These are phyloP conservation scores for Eurystomus gularis DNA, from an alignment of 2,113 vertebrate genomes.

Conservation along the genomic window DNA sequence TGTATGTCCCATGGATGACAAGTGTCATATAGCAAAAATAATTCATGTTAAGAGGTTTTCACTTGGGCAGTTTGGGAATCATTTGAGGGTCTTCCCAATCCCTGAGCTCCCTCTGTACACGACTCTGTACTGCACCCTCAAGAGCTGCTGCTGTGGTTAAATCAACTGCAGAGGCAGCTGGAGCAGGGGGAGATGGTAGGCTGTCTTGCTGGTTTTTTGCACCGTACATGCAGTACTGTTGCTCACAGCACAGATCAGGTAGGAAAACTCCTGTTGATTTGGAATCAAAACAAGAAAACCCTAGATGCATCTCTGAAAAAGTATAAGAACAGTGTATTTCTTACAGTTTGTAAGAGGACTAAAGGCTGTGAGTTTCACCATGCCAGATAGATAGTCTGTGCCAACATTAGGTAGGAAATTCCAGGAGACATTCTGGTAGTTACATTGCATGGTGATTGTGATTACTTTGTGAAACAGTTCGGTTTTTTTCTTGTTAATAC, in stretches of 20 bases:
- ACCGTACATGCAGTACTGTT: not conserved
- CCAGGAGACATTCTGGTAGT: not conserved
- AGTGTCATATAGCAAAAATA: not conserved
- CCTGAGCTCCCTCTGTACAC: not conserved
- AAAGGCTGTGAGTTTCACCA: not conserved
- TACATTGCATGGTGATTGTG: not conserved
- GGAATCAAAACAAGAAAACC: not conserved
- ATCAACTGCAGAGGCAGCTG: not conserved
- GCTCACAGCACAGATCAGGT: not conserved
- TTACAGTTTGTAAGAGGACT: not conserved
- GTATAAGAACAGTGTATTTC: not conserved
- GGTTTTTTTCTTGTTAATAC: not conserved
- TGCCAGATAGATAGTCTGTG: not conserved
- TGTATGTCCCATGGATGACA: not conserved
- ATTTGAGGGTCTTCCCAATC: not conserved
- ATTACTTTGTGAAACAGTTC: not conserved
- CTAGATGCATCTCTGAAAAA: not conserved
- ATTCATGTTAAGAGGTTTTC: not conserved
- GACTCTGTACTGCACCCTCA: not conserved
- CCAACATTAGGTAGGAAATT: not conserved
- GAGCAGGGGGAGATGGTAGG: not conserved
- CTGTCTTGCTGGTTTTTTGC: not conserved
- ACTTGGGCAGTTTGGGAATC: not conserved
- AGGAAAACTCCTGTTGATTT: not conserved
- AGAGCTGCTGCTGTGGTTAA: not conserved